Evolutionary conservation across 2,888 invertebrate genomes (phyloP).

Genomic region (Desoria tigrina): DNA sequence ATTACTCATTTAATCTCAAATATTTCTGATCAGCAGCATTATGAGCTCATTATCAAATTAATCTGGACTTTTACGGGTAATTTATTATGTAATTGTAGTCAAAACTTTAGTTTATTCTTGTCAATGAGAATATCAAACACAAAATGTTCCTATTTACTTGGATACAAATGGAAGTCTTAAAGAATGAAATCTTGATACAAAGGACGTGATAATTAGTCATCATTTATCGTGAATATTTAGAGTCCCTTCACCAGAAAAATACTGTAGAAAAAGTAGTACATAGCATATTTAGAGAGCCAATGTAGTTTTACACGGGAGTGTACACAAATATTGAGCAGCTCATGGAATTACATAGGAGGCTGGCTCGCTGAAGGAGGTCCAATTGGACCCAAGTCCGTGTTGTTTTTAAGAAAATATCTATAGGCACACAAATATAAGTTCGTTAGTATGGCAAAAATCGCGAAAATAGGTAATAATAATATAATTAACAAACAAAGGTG

Average conservation of each 20-base stretch:
- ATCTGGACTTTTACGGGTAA: no score
- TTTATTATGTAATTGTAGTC: no score
- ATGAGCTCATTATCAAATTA: no score
- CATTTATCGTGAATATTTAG: conserved; percentile 37
- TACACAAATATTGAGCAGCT: conserved; percentile 52
- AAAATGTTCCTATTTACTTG: conserved; percentile 42
- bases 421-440: conserved; percentile 20
- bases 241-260: conserved; percentile 53
- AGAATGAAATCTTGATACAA: conserved; percentile 42
- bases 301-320: conserved; percentile 50
- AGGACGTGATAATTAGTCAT: conserved; percentile 23
- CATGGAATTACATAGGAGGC: conserved; percentile 52
- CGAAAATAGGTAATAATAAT: no score
- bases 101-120: no score
- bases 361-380: conserved; percentile 30
- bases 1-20: no score
- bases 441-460: no score
- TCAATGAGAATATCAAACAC: conserved; percentile 22
- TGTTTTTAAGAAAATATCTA: conserved; percentile 54
- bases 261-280: conserved; percentile 51
- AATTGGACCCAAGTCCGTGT: conserved; percentile 53
- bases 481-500: not conserved
- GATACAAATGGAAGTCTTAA: conserved; percentile 43
- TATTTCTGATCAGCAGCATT: no score
- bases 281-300: conserved; percentile 46